A percentile compares a stretch with the other conserved stretches of the same genome.
phyloP scores from a whole-genome alignment of 1,140 invertebrate species.

The Drosophila erecta region DNA sequence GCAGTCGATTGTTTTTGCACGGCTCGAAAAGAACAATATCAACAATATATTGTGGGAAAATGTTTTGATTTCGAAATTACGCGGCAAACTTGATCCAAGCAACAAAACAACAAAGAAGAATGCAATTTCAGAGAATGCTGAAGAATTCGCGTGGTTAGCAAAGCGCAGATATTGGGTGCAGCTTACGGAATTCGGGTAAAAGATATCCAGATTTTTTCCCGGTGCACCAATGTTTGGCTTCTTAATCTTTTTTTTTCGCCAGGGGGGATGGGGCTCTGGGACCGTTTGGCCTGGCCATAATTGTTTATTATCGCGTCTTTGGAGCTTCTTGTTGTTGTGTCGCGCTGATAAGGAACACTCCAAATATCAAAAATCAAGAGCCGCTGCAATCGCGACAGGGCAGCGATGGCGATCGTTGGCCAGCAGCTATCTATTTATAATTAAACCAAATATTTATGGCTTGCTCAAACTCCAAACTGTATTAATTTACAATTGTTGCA shows the following conservation, averaged over 20 bases:
- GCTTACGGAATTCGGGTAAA: background rate
- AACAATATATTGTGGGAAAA: background rate
- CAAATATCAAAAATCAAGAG: constrained; percentile 48
- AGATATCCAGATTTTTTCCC: background rate
- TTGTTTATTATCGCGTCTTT: constrained; percentile 70
- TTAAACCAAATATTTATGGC: constrained; percentile 48
- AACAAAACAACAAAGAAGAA: background rate
- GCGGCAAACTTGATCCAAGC: background rate
- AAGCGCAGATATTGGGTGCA: too few species aligned
- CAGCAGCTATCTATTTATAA: constrained; percentile 43
- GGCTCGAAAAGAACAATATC: background rate
- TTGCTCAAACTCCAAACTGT: constrained; percentile 42
- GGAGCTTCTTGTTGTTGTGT: constrained; percentile 35
- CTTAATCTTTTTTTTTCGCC: constrained; percentile 10
- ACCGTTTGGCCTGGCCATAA: constrained; percentile 62
- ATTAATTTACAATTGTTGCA: constrained; percentile 36
- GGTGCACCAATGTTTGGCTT: constrained; percentile 10
- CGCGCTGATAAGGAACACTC: constrained; percentile 51
- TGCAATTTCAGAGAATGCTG: background rate
- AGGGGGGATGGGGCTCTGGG: constrained; percentile 11
- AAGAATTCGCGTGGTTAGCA: too few species aligned
- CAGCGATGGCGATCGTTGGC: constrained; percentile 30
- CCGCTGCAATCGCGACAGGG: constrained; percentile 2
- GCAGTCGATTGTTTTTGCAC: background rate
- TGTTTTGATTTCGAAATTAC: background rate